Evolutionary conservation across 2,113 vertebrate species (phyloP).

Genomic region (Corydoras maculifer): DNA sequence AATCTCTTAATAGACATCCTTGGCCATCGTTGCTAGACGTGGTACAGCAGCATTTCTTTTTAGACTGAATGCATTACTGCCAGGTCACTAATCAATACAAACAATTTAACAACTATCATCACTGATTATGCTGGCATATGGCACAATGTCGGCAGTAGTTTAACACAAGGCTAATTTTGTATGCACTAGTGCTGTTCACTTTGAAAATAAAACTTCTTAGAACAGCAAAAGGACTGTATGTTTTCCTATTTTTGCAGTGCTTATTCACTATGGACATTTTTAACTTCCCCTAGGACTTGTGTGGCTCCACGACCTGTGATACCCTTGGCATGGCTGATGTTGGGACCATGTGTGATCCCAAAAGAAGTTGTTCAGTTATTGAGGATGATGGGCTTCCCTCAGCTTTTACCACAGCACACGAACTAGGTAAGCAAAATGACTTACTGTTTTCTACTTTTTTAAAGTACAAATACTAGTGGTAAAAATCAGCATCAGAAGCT

Average conservation of each 20-base stretch:
- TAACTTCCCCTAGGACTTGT: constrained; percentile 76
- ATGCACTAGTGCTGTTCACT: background rate
- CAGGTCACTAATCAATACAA: too few relatives aligned
- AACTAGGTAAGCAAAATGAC: constrained; percentile 76
- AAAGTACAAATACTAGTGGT: background rate
- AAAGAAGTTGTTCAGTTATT: constrained; percentile 95
- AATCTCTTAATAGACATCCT: constrained; percentile 30
- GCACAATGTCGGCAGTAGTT: too few relatives aligned
- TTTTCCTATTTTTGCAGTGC: background rate
- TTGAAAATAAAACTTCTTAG: background rate
- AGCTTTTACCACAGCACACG: constrained; percentile 93
- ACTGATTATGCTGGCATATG: too few relatives aligned
- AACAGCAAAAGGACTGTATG: too few relatives aligned
- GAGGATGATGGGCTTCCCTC: constrained; percentile 96
- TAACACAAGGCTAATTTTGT: too few relatives aligned
- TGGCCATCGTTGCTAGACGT: constrained; percentile 21
- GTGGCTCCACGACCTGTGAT: constrained; percentile 93
- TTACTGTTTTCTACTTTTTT: background rate
- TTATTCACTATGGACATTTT: constrained; percentile 1
- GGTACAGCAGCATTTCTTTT: constrained; percentile 5
- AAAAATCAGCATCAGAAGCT: too few relatives aligned
- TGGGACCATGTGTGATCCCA: constrained; percentile 96
- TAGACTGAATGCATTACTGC: background rate
- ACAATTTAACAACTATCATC: too few relatives aligned
- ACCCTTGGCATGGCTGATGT: constrained; percentile 97